phyloP scores from a whole-genome alignment of 2,797 vertebrate genomes.

The Mus minutoides region DNA sequence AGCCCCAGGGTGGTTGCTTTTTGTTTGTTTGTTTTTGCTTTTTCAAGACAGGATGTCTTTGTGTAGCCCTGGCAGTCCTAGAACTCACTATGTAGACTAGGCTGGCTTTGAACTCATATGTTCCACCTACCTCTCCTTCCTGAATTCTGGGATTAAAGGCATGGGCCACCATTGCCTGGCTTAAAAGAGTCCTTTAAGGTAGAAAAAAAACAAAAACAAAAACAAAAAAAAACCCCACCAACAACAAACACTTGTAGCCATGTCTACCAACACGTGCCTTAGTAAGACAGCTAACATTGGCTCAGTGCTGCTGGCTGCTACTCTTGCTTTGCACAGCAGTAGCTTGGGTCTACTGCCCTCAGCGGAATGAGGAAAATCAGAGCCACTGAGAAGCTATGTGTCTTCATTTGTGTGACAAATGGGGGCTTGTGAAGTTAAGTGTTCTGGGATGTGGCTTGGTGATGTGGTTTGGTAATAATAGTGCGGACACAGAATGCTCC shows the following conservation, averaged over 20 bases:
- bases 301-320: not conserved
- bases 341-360: not conserved
- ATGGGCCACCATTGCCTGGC: not conserved
- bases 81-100: not conserved
- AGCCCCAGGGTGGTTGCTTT: not conserved
- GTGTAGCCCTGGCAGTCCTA: not conserved
- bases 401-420: conserved; percentile 28
- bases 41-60: not conserved
- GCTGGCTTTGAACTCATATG: not conserved
- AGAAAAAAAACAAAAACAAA: not conserved
- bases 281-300: not conserved
- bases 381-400: not conserved
- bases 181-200: conserved; percentile 8
- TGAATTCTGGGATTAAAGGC: not conserved
- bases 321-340: not conserved
- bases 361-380: not conserved
- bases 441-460: not conserved
- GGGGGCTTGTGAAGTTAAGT: not conserved
- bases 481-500: not conserved
- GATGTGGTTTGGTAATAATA: not conserved
- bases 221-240: too few species aligned
- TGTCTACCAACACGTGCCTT: not conserved
- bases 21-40: not conserved
- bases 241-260: not conserved
- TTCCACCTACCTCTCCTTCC: not conserved